Evolutionary conservation across 1,140 invertebrate genomes (phyloP), one percentile per base, ranked within the genome.

Genomic region (Cotesia vestalis): DNA sequence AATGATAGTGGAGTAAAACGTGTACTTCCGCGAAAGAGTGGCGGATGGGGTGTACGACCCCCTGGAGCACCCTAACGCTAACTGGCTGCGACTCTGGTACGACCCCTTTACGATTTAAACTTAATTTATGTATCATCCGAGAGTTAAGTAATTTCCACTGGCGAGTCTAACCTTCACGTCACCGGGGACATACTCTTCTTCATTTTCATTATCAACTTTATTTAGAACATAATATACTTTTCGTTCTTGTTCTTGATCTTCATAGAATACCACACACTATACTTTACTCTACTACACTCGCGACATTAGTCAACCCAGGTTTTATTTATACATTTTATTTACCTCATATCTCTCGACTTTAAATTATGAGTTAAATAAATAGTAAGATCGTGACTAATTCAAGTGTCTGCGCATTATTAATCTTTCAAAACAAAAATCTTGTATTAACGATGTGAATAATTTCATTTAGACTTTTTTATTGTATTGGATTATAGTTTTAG

Each of bases 121-220:
- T 87, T 87, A 87, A 87, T 87, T 87, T 87, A 87, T 87, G 86
- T 86, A 86, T 87, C 86, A 87, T 87, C 84, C 84, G 86, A 87
- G 85, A 86, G 85, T 86, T 87, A 87, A 87, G 86, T 87, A 87
- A 87, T 87, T 87, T 86, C 84, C 83, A 82, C 84, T 83, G 78
- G 72, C 64, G 70, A 72, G 52, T 70, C 71, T 68, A 35, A 69
- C 59, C 46, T 67, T 60, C 57, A 35, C 61, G 55, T 72, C 64
- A 52, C 71, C 61, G 38, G 75, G 73, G 75, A 73, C 17, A 66
- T 71, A 73, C 75, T 74, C 67, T 76, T 74, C 72, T 74, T 74
- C 75, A 72, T 74, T 76, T 67, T 70, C 69, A 74, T 74, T 73
- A 71, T 74, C 66, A 68, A 71, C 69, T 68, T 69, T 64, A 71